Evolutionary conservation across 2,113 vertebrate genomes (phyloP).

Genomic region (Xiphias gladius): DNA sequence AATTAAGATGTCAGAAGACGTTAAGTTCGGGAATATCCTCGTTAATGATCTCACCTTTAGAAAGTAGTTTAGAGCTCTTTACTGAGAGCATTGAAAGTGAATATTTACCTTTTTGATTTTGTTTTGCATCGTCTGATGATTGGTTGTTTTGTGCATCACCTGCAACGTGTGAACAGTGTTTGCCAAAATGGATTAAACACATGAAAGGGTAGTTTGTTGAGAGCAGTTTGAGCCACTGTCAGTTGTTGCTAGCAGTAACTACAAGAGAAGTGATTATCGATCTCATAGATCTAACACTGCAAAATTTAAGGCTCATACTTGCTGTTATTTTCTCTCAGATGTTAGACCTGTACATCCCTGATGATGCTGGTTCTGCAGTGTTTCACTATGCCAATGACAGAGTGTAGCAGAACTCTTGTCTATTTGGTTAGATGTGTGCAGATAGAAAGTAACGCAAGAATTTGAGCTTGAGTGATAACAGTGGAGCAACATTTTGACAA

Average conservation of each 20-base stretch:
- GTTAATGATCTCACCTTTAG: background rate
- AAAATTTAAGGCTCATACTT: conserved; percentile 33
- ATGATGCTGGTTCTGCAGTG: conserved; percentile 27
- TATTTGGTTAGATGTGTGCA: conserved; percentile 26
- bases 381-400: conserved; percentile 6
- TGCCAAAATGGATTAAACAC: conserved; percentile 32
- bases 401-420: conserved; percentile 26
- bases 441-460: conserved; percentile 55
- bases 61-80: background rate
- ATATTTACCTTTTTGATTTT: background rate
- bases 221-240: conserved; percentile 14
- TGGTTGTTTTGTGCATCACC: background rate
- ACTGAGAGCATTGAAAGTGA: background rate
- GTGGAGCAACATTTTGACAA: conserved; percentile 41
- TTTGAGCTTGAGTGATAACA: conserved; percentile 59
- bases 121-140: background rate
- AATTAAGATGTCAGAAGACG: background rate
- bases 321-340: conserved; percentile 44
- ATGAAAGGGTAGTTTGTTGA: conserved; percentile 21
- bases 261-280: conserved; percentile 57
- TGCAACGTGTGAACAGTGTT: conserved; percentile 3
- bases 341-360: conserved; percentile 20
- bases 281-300: conserved; percentile 42
- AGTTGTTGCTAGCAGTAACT: conserved; percentile 45
- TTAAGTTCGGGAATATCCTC: background rate